Base-by-base conservation (phyloP, 2,888 invertebrate genomes). In the Epistrophe grossulariae region DNA sequence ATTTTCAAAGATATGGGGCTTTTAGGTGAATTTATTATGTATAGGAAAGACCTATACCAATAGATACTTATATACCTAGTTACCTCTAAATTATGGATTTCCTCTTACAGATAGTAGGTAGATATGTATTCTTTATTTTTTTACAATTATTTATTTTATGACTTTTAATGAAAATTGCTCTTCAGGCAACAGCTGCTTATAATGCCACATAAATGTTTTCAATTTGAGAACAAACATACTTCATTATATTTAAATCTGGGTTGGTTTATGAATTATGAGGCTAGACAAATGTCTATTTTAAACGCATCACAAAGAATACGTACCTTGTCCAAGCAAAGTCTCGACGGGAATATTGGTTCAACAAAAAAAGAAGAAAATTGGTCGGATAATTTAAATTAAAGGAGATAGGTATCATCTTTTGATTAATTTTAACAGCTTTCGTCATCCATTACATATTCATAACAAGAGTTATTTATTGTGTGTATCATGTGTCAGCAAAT, bases 71-170 rank as follows among this genome's bases (percentile, higher is more conserved):
- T 0, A 6, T 10, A 15, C 24, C 24, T 45, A n/a, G 5, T 17
- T 19, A 6, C 24, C 13, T 52, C n/a, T 57, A 11, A 59, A 59
- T 59, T 59, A 59, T 59, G 17, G 17, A 59, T 59, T 59, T 59
- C 59, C 59, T 59, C 59, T 38, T 38, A 35, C 17, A 17, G 7
- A 24, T 24, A 13, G 6, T 15, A 15, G 1, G 4, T 43, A 13
- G 0, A 1, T 8, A 45, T 45, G 4, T n/a, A 45, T 7, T n/a
- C n/a, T 24, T 24, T 52, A 17, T 17, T 3, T 45, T n/a, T n/a
- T 45, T 48, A 17, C n/a, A 48, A 17, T 17, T 6, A 17, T 17
- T 9, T 43, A 43, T 43, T 13, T 43, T 43, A 8, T 5, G 13
- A 43, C 43, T 43, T 43, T 24, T 24, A 24, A 2, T 43, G 43